These are phyloP conservation scores for Margaritifera margaritifera DNA, from an alignment of 2,888 invertebrate genomes.

Conservation along the genomic window DNA sequence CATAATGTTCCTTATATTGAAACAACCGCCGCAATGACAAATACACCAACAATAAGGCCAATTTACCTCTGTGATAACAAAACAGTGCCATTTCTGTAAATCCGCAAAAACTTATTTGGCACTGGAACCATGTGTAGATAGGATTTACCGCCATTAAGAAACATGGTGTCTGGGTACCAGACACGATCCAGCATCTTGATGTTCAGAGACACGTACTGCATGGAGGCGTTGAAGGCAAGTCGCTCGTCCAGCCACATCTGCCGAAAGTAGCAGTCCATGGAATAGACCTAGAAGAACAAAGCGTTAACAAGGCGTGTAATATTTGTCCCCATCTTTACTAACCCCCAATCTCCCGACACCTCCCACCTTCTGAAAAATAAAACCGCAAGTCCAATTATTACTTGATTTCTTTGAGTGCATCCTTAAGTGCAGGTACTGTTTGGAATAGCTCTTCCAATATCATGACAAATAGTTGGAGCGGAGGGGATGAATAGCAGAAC, in stretches of 20 bases:
- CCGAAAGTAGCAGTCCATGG: conserved; percentile 91
- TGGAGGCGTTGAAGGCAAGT: conserved; percentile 75
- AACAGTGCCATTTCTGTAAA: conserved; percentile 92
- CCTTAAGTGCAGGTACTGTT: too few species aligned
- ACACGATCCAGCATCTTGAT: conserved; percentile 90
- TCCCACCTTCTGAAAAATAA: too few species aligned
- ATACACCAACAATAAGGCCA: too few species aligned
- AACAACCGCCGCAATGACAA: too few species aligned
- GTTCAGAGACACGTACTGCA: conserved; percentile 79
- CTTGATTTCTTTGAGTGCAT: too few species aligned
- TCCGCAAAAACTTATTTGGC: conserved; percentile 91
- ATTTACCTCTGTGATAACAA: conserved; percentile 92
- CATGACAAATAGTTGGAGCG: too few species aligned
- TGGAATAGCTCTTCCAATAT: too few species aligned
- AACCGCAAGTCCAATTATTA: too few species aligned
- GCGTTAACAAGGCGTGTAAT: too few species aligned
- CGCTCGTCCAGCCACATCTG: conserved; percentile 89
- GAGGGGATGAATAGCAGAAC: too few species aligned
- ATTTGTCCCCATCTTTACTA: too few species aligned
- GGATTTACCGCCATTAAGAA: conserved; percentile 75
- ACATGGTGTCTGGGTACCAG: conserved; percentile 95
- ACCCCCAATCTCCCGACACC: too few species aligned
- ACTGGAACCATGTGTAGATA: conserved; percentile 96
- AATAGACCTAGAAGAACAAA: conserved; percentile 80
- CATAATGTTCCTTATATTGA: not conserved